These are phyloP conservation scores for Metopia argyrocephala DNA, from an alignment of 2,888 invertebrate genomes.

Conservation along the genomic window DNA sequence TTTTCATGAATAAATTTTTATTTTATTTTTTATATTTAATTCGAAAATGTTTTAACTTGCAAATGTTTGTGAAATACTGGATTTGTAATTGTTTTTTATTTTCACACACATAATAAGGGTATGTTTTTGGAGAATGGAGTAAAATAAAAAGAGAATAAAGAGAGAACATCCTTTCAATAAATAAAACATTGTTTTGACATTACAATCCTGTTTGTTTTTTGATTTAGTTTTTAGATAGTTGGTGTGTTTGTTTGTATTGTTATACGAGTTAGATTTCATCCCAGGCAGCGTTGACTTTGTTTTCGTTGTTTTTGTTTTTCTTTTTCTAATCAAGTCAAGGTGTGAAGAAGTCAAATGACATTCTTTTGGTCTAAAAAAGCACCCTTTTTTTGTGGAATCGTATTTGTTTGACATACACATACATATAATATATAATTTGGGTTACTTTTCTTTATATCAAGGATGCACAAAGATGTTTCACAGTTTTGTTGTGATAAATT, in stretches of 20 bases:
- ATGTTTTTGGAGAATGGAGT: constrained; percentile 7
- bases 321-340: constrained; percentile 42
- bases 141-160: constrained; percentile 10
- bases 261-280: constrained; percentile 5
- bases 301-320: constrained; percentile 10
- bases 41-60: no score
- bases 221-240: not conserved
- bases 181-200: constrained; percentile 62
- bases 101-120: constrained; percentile 1
- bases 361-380: constrained; percentile 46
- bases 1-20: no score
- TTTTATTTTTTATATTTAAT: no score
- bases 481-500: constrained; percentile 63
- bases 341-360: constrained; percentile 65
- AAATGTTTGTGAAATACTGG: no score
- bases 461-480: constrained; percentile 20
- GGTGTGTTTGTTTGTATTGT: constrained; percentile 7
- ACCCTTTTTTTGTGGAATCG: constrained; percentile 26
- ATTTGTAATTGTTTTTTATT: no score
- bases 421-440: not conserved
- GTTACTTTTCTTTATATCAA: not conserved
- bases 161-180: constrained; percentile 47
- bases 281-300: not conserved
- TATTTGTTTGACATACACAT: not conserved
- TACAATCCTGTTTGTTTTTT: constrained; percentile 47